phyloP scores from a whole-genome alignment of 2,888 invertebrate species.

The Graphium colonna region DNA sequence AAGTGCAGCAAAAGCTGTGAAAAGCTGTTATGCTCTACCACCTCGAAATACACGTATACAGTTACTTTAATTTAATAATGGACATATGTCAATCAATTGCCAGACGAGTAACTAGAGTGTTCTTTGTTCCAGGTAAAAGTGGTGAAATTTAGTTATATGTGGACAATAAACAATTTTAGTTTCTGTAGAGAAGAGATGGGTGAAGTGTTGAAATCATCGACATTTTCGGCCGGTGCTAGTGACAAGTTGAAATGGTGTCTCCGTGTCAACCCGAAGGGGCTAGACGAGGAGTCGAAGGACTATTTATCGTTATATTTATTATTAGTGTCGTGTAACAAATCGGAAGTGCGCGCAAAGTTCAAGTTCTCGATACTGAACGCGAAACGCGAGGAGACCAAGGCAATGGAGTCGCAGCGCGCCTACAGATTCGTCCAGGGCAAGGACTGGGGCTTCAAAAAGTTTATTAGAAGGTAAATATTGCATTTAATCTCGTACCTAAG shows the following conservation, averaged over 20 bases:
- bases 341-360: conserved; percentile 99
- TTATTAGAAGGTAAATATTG: conserved; percentile 86
- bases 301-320: conserved; percentile 99
- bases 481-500: background rate
- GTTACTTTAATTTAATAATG: too few species aligned
- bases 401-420: conserved; percentile 98
- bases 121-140: conserved; percentile 96
- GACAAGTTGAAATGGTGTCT: conserved; percentile 99
- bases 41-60: too few species aligned
- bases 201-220: conserved; percentile 99
- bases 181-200: conserved; percentile 99
- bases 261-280: conserved; percentile 99
- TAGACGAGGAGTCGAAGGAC: conserved; percentile 99
- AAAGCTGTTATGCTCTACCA: too few species aligned
- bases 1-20: too few species aligned
- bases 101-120: too few species aligned
- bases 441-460: conserved; percentile 99
- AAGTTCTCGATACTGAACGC: conserved; percentile 99
- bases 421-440: conserved; percentile 99
- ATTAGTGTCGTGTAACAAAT: conserved; percentile 99
- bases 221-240: conserved; percentile 99
- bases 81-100: too few species aligned
- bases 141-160: conserved; percentile 99
- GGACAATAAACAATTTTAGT: conserved; percentile 99
- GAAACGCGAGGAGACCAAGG: conserved; percentile 99